These are phyloP conservation scores for Pseudopleuronectes americanus DNA, from an alignment of 2,797 vertebrate genomes.

Conservation along the genomic window DNA sequence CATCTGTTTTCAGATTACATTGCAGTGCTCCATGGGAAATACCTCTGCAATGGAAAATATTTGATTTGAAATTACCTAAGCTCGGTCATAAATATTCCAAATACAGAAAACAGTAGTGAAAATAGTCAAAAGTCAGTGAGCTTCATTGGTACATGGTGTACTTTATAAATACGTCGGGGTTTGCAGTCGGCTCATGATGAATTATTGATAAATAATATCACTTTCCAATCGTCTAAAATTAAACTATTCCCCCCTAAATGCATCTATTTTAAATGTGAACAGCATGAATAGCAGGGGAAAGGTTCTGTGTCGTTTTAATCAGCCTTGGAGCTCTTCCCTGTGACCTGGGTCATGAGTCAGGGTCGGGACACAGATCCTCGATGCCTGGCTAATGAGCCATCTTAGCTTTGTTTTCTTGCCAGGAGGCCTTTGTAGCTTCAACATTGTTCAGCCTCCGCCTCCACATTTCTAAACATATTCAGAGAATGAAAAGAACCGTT, in stretches of 20 bases:
- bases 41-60: not conserved
- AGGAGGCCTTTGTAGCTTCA: conserved; percentile 6
- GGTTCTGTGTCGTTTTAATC: not conserved
- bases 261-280: not conserved
- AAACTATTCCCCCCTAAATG: too few species aligned
- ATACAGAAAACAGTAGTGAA: not conserved
- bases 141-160: not conserved
- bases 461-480: conserved; percentile 12
- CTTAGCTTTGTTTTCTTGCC: conserved; percentile 34
- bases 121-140: not conserved
- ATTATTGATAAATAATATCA: too few species aligned
- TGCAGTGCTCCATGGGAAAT: not conserved
- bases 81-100: conserved; percentile 4
- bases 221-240: too few species aligned
- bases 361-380: conserved; percentile 10
- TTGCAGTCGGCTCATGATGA: not conserved
- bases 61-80: not conserved
- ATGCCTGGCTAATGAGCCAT: conserved; percentile 36
- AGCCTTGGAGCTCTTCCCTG: not conserved
- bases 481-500: not conserved
- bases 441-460: conserved; percentile 2
- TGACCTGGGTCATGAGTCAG: conserved; percentile 41
- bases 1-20: not conserved
- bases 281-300: not conserved
- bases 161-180: not conserved